phyloP scores from a whole-genome alignment of 1,140 invertebrate genomes.

The Formica exsecta region DNA sequence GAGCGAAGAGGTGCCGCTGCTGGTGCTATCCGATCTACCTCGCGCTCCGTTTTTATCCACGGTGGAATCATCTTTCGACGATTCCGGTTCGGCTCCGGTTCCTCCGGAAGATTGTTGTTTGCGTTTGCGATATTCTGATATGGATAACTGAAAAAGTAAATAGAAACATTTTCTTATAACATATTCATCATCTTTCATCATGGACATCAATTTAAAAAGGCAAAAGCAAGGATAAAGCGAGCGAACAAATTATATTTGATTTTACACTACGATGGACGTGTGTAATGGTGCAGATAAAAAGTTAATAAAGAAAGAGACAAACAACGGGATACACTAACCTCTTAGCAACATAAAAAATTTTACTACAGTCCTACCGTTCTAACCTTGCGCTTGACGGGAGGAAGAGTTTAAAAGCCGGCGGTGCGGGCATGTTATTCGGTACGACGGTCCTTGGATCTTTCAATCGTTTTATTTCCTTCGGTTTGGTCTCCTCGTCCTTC shows the following conservation, averaged over 20 bases:
- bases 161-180: slow-evolving; percentile 11
- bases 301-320: not conserved
- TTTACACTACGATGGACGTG: not conserved
- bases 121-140: slow-evolving; percentile 91
- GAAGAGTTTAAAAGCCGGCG: slow-evolving; percentile 73
- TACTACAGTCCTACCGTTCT: slow-evolving; percentile 77
- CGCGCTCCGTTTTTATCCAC: slow-evolving; percentile 81
- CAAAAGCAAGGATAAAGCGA: not conserved
- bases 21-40: slow-evolving; percentile 86
- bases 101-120: slow-evolving; percentile 86
- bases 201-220: not conserved
- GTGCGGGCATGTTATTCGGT: slow-evolving; percentile 81
- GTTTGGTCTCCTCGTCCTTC: slow-evolving; percentile 62
- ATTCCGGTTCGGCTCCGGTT: slow-evolving; percentile 83
- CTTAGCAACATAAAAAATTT: slow-evolving; percentile 57
- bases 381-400: slow-evolving; percentile 87
- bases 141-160: slow-evolving; percentile 88
- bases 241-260: not conserved
- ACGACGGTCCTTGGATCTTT: slow-evolving; percentile 85
- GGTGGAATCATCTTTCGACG: slow-evolving; percentile 78
- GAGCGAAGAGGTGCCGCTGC: slow-evolving; percentile 86
- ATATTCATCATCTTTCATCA: not conserved
- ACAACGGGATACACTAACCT: not conserved
- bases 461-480: slow-evolving; percentile 78
- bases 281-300: slow-evolving; percentile 1